phyloP scores from a whole-genome alignment of 2,888 invertebrate genomes.

The Eremobia ochroleuca region DNA sequence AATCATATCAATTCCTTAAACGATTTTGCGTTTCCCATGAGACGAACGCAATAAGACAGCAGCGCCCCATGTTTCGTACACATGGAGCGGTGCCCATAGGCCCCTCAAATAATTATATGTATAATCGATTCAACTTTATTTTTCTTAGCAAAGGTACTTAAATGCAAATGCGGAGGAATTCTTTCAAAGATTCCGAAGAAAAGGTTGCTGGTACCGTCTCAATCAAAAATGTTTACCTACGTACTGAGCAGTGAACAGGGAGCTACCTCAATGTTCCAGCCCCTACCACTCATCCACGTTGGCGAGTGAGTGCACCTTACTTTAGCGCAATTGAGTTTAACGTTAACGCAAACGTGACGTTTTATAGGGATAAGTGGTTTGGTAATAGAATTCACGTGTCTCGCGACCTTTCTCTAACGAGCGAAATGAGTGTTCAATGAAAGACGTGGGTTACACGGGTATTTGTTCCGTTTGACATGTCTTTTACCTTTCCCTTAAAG shows the following conservation, averaged over 20 bases:
- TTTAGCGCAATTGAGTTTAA: conserved; percentile 67
- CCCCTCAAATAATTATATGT: conserved; percentile 57
- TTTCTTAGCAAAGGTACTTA: conserved; percentile 67
- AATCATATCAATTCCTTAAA: conserved; percentile 28
- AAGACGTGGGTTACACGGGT: conserved; percentile 41
- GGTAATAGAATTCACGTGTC: conserved; percentile 62
- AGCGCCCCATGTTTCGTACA: background rate
- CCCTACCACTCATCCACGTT: conserved; percentile 71
- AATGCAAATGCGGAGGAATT: conserved; percentile 73
- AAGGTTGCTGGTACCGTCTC: conserved; percentile 75
- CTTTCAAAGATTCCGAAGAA: conserved; percentile 73
- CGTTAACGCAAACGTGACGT: conserved; percentile 69
- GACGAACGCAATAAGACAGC: conserved; percentile 10
- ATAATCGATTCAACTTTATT: conserved; percentile 71
- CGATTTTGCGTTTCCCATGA: background rate
- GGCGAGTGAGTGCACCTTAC: conserved; percentile 65
- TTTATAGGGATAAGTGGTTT: conserved; percentile 67
- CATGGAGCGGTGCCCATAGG: conserved; percentile 14
- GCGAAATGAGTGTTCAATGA: conserved; percentile 61
- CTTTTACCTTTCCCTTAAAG: conserved; percentile 25
- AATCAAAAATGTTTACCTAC: conserved; percentile 86
- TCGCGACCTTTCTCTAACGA: conserved; percentile 58
- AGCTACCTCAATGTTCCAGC: conserved; percentile 77
- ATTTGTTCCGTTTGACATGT: conserved; percentile 36
- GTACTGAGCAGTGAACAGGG: conserved; percentile 62